Base-by-base conservation (phyloP, 2,888 invertebrate genomes). In the Alitta virens region DNA sequence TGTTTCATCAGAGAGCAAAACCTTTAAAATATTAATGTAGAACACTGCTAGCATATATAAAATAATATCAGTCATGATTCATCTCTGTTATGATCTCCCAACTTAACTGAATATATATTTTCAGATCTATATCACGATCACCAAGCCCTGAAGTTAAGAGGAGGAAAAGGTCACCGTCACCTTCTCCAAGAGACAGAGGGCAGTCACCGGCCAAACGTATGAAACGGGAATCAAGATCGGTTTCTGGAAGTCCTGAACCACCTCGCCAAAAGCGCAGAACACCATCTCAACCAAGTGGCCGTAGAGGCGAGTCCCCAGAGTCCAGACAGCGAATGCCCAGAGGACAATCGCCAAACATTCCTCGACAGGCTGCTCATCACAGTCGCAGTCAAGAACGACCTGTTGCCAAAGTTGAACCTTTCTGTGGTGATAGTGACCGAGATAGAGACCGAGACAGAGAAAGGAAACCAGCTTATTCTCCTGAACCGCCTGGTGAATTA, bases 231-330 rank as follows among this genome's bases (percentile, higher is more conserved):
- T 38, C 55, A 3, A 25, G 40, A 12, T 25, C 16, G 21, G 46
- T 24, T 27, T 50, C 55, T 21, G 24, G 52, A 14, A 58, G 52
- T 23, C 21, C 53, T 46, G 25, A 24, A 18, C 21, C 38, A 49
- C 23, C 58, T 7, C n/a, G 33, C 46, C 18, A 43, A 42, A 54
- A 59, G 46, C 23, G 25, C 16, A 40, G 23, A n/a, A 26, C 42
- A 50, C 58, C 58, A 27, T 58, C 58, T 58, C 18, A 46, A 1
- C n/a, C 46, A 5, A 16, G 46, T n/a, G 46, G 46, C 5, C 46
- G 21, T n/a, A 5, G n/a, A 5, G n/a, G 50, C 14, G 24, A 51
- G 38, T 59, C 59, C 5, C 59, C 59, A 12, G 38, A 12, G 14
- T 7, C 46, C n/a, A 46, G 46, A 16, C 18, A 23, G n/a, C 3